phyloP scores from a whole-genome alignment of 1,140 invertebrate species.

The Frieseomelitta varia region DNA sequence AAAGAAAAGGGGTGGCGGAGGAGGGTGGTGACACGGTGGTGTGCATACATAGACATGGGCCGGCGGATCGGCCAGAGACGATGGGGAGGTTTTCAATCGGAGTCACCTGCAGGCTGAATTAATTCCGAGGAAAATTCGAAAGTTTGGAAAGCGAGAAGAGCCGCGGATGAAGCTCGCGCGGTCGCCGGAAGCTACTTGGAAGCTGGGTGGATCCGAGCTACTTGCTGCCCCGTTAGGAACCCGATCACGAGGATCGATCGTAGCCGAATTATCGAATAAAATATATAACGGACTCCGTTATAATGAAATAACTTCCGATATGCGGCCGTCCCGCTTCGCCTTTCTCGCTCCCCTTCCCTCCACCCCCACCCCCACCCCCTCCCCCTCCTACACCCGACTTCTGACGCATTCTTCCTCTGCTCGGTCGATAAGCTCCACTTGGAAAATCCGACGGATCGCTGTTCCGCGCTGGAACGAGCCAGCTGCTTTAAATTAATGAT shows the following conservation, averaged over 20 bases:
- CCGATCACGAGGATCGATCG: constrained; percentile 39
- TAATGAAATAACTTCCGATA: constrained; percentile 50
- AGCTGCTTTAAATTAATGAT: constrained; percentile 13
- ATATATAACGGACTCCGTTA: constrained; percentile 31
- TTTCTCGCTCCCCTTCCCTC: neutral
- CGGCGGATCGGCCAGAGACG: neutral
- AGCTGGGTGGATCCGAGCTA: neutral
- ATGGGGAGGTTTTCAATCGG: constrained; percentile 45
- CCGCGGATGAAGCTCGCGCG: neutral
- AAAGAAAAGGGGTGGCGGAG: neutral
- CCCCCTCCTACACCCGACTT: neutral
- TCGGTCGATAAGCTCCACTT: neutral
- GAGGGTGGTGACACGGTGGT: neutral
- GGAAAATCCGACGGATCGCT: constrained; percentile 40
- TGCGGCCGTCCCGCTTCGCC: neutral
- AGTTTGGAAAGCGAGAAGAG: constrained; percentile 22
- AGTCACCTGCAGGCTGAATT: constrained; percentile 21
- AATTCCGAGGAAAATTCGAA: constrained; percentile 49
- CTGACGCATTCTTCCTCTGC: constrained; percentile 9
- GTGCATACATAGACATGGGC: neutral
- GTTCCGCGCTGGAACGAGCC: neutral
- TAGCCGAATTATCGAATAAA: constrained; percentile 48
- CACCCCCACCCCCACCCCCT: neutral
- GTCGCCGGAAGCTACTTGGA: neutral
- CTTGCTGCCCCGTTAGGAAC: neutral